Base-by-base conservation (phyloP, 2,113 vertebrate species). In the Emydocephalus ijimae region DNA sequence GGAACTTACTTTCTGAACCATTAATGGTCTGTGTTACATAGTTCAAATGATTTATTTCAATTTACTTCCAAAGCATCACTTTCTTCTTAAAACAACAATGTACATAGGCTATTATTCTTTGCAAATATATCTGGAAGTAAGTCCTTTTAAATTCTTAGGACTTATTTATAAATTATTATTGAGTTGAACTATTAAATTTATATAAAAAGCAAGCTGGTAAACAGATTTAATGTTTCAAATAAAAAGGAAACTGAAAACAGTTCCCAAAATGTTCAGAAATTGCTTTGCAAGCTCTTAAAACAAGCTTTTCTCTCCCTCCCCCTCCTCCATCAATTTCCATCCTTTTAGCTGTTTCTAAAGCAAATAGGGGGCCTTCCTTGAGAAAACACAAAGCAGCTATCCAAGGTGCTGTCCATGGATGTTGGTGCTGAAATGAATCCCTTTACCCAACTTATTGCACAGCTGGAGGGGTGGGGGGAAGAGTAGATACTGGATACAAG, bases 371-470 rank as follows among this genome's bases (percentile, higher is more conserved):
- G 10, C 61, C 50, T 54, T 89, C 64, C 45, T 48, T 29, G 43
- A 50, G 9, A 12, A 5, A 56, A 89, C 23, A 10, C 39, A 5
- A 23, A 85, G 52, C 23, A n/a, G 26, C 20, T 1, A 21, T 14
- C 56, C 20, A 0, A 4, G 14, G 92, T 64, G 56, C 81, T 93
- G 89, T 90, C 89, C 89, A 0, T 1, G 3, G 2, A 2, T 29
- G 2, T 1, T 54, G 81, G 92, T 93, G 92, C 92, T 93, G 92
- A 93, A 90, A 57, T 1, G 85, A 89, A 55, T 9, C n/a, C 18
- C 2, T 52, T 11, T 8, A 21, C 29, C 1, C 81, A 64, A 90
- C 48, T 24, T 90, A 34, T 93, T 87, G 89, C 23, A 18, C n/a
- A 52, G 48, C 4, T 3, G 29, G 15, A 48, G 29, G 29, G 39